Conservation (phyloP, 2,113 vertebrate species). For the Naja naja region DNA sequence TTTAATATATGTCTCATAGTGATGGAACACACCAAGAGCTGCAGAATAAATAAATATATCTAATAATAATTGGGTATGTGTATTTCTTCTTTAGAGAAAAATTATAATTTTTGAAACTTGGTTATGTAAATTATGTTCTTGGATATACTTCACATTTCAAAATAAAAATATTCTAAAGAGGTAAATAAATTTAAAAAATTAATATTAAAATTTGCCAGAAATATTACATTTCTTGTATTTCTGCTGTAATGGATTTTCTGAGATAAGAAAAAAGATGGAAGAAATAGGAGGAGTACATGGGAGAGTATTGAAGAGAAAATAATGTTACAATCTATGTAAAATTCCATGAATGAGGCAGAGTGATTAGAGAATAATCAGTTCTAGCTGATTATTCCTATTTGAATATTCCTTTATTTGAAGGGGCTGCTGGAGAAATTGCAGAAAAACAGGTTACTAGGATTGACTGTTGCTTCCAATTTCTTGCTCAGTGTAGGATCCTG, state of each 20-base stretch:
- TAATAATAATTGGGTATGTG: background rate
- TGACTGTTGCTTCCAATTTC: background rate
- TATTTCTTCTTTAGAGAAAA: background rate
- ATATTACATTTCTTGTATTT: background rate
- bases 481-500: background rate
- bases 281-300: background rate
- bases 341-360: background rate
- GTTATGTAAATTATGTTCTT: background rate
- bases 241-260: background rate
- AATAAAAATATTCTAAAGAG: background rate
- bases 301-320: background rate
- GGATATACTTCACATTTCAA: background rate
- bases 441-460: background rate
- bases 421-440: background rate
- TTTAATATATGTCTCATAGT: background rate
- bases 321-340: background rate
- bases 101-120: background rate
- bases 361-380: background rate
- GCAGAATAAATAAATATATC: background rate
- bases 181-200: background rate
- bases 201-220: background rate
- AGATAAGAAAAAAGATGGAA: background rate
- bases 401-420: background rate
- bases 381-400: no score
- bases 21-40: background rate